A percentile compares a stretch with the other conserved stretches of the same genome.
phyloP scores from a whole-genome alignment of 2,113 vertebrate species.

The Peromyscus polionotus region DNA sequence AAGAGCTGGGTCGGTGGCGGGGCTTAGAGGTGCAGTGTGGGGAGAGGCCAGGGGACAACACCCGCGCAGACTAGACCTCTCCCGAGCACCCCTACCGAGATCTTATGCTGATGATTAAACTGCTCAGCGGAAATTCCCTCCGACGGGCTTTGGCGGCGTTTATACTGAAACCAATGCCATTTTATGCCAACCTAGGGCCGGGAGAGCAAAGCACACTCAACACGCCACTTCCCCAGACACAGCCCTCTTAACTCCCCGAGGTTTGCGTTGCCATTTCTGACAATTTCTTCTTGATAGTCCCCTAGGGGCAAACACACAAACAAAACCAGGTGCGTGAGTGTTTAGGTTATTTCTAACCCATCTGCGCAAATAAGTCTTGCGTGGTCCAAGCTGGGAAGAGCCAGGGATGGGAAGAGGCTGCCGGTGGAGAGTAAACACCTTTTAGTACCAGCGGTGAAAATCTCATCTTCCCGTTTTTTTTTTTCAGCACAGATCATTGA shows the following conservation, averaged over 20 bases:
- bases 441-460: constrained; percentile 52
- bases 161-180: constrained; percentile 23
- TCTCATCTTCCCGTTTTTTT: constrained; percentile 45
- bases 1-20: too few relatives aligned
- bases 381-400: not conserved
- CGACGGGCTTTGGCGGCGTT: not conserved
- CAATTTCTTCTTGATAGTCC: constrained; percentile 8
- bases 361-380: constrained; percentile 37
- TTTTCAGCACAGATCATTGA: constrained; percentile 59
- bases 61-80: not conserved
- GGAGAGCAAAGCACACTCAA: not conserved
- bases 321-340: constrained; percentile 49
- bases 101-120: not conserved
- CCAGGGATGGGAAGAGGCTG: not conserved
- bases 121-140: constrained; percentile 14
- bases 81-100: not conserved
- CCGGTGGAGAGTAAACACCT: not conserved
- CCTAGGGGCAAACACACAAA: constrained; percentile 46
- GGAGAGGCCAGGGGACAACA: not conserved
- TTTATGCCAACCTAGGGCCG: constrained; percentile 23
- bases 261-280: not conserved
- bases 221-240: not conserved
- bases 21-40: not conserved
- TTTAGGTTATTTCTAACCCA: constrained; percentile 52
- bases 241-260: not conserved